These are phyloP conservation scores for Caenorhabditis imperialis DNA, from an alignment of 2,888 invertebrate species.

Conservation along the genomic window DNA sequence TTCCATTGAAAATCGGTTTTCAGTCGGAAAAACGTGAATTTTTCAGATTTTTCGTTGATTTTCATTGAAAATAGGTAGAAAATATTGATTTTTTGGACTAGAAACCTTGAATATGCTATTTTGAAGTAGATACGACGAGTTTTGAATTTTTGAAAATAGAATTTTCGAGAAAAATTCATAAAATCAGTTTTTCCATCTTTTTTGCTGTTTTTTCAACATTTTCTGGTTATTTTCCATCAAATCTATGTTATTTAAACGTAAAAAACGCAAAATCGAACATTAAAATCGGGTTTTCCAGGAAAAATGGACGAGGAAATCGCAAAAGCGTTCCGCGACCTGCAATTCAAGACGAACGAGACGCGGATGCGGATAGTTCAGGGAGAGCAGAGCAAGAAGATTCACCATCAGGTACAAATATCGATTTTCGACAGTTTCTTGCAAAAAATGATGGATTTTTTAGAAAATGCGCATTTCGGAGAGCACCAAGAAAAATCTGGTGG, in stretches of 20 bases:
- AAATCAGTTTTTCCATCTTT: constrained; percentile 1
- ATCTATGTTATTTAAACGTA: too few relatives aligned
- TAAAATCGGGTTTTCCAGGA: too few relatives aligned
- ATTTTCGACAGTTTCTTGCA: not conserved
- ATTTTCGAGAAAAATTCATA: not conserved
- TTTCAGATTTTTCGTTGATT: not conserved
- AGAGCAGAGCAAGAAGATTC: constrained; percentile 53
- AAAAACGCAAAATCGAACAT: too few relatives aligned
- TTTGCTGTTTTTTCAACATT: too few relatives aligned
- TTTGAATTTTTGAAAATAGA: too few relatives aligned
- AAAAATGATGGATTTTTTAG: constrained; percentile 26
- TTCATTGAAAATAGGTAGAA: not conserved
- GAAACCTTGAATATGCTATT: too few relatives aligned
- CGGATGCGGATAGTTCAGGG: constrained; percentile 59
- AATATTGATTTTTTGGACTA: not conserved
- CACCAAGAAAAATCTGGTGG: constrained; percentile 44
- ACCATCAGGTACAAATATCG: constrained; percentile 43
- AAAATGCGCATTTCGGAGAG: constrained; percentile 53
- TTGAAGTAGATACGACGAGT: too few relatives aligned
- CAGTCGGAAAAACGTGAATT: not conserved
- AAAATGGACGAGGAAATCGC: constrained; percentile 67
- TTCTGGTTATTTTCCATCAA: too few relatives aligned
- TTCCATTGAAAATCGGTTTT: constrained; percentile 18
- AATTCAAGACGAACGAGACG: constrained; percentile 65
- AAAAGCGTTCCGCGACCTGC: constrained; percentile 67